Conservation (phyloP, 30 jellyfish, hydroid and myxozoan species). For the Rhopilema esculentum region DNA sequence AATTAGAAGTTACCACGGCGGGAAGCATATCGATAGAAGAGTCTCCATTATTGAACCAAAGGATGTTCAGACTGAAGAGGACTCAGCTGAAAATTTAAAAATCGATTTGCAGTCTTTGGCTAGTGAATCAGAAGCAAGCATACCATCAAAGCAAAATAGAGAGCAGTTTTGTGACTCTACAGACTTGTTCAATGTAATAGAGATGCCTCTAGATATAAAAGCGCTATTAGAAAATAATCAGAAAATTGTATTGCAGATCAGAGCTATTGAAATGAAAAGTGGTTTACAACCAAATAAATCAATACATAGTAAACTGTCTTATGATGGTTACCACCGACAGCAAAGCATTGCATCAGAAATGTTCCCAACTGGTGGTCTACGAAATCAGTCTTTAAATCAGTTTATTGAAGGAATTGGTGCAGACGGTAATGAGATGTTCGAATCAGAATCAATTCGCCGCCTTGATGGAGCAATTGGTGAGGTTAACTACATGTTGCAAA, state of each 20-base stretch:
- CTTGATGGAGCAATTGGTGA: slow-evolving; percentile 70
- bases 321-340: background rate
- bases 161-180: background rate
- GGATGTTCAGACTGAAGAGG: background rate
- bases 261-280: slow-evolving; percentile 5
- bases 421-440: slow-evolving; percentile 32
- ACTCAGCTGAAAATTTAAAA: background rate
- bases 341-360: background rate
- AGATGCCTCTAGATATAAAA: slow-evolving; percentile 11
- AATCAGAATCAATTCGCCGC: slow-evolving; percentile 54
- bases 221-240: slow-evolving; percentile 9
- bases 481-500: slow-evolving; percentile 57
- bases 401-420: background rate
- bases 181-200: background rate
- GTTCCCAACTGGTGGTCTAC: background rate
- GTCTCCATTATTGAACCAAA: background rate
- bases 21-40: background rate
- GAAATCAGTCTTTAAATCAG: background rate
- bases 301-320: background rate
- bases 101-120: slow-evolving; percentile 15
- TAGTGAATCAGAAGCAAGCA: slow-evolving; percentile 9
- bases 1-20: background rate
- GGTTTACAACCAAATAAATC: background rate
- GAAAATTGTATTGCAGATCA: slow-evolving; percentile 9
- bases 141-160: background rate